Percentiles rank a stretch among this genome's conserved stretches.
phyloP scores from a whole-genome alignment of 2,888 invertebrate species.

The Lycophotia porphyrea region DNA sequence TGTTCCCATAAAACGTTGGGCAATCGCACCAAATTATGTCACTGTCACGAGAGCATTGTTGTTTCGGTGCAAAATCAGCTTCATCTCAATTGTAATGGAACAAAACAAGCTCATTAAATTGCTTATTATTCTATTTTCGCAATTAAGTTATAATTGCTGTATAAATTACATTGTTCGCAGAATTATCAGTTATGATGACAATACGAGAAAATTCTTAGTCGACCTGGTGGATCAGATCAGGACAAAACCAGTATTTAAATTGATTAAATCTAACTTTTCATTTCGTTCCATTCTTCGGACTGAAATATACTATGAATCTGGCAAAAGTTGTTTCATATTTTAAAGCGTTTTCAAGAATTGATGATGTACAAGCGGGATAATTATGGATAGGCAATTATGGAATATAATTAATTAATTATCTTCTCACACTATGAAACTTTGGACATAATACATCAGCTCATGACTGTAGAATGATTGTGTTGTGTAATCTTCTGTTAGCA shows the following conservation, averaged over 20 bases:
- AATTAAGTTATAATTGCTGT: constrained; percentile 43
- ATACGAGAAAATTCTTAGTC: constrained; percentile 24
- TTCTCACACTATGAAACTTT: not conserved
- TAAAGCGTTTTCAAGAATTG: not conserved
- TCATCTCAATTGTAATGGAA: constrained; percentile 67
- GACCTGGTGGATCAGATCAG: not conserved
- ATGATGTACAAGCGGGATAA: not conserved
- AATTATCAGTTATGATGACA: constrained; percentile 27
- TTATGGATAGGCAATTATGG: not conserved
- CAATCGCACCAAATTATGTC: constrained; percentile 69
- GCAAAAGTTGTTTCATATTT: not conserved
- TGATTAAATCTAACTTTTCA: not conserved
- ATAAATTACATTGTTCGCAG: constrained; percentile 40
- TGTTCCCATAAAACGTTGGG: constrained; percentile 68
- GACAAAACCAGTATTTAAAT: not conserved
- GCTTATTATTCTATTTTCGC: constrained; percentile 56
- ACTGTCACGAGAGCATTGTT: constrained; percentile 72
- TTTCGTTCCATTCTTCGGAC: not conserved
- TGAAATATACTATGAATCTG: not conserved
- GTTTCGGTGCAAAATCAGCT: constrained; percentile 66
- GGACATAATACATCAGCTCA: not conserved
- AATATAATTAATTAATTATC: not conserved
- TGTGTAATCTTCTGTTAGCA: constrained; percentile 2
- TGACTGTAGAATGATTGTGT: constrained; percentile 7
- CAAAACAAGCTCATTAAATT: constrained; percentile 66